These are phyloP conservation scores for Amphiprion clarkii DNA, from an alignment of 2,797 vertebrate species.

Conservation along the genomic window DNA sequence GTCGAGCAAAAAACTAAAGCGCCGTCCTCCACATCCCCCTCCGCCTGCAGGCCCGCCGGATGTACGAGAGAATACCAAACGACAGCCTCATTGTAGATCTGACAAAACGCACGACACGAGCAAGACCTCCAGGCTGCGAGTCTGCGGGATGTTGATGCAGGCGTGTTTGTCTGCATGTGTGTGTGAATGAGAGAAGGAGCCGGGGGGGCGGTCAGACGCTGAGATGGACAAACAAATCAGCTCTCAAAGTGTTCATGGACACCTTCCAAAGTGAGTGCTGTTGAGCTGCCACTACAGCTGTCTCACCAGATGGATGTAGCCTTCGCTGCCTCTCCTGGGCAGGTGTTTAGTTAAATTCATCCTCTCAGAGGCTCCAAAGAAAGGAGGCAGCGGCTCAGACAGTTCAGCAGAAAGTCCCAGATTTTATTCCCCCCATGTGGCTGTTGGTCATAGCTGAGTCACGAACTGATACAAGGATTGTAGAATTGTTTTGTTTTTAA, in stretches of 20 bases:
- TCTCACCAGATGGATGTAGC: conserved; percentile 1
- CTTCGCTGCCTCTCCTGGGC: neutral
- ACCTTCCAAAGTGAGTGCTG: neutral
- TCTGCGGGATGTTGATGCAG: conserved; percentile 21
- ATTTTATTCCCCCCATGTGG: no score
- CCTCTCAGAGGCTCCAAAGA: neutral
- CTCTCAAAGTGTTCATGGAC: conserved; percentile 4
- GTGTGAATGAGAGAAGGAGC: neutral
- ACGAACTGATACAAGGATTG: no score
- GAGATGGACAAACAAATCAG: neutral
- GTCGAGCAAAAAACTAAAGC: conserved; percentile 51
- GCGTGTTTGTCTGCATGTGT: conserved; percentile 12
- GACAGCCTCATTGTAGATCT: conserved; percentile 58
- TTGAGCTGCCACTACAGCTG: conserved; percentile 21
- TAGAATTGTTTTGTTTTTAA: no score
- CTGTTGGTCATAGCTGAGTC: no score
- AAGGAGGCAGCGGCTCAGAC: no score
- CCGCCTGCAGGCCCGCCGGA: conserved; percentile 31
- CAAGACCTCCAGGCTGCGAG: conserved; percentile 35
- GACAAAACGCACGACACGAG: conserved; percentile 36
- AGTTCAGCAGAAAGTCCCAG: no score
- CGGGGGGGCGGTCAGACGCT: neutral
- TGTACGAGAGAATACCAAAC: conserved; percentile 42
- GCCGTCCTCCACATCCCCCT: conserved; percentile 11
- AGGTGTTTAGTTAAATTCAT: neutral